These are phyloP conservation scores for Alfaro cultratus DNA, from an alignment of 2,797 vertebrate species.

Conservation along the genomic window DNA sequence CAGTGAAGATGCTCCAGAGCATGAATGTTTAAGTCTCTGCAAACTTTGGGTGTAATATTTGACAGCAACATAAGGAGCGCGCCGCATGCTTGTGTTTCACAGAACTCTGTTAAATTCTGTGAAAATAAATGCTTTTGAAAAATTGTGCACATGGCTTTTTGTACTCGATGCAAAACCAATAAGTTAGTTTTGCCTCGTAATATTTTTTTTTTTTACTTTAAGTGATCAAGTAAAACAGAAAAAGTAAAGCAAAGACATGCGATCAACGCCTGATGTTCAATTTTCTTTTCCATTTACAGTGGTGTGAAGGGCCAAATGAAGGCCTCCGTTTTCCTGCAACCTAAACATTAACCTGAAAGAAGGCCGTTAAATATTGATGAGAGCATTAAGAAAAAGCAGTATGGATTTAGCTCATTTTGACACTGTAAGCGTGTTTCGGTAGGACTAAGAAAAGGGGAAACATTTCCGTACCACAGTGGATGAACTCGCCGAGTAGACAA, in stretches of 20 bases:
- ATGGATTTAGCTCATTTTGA: not conserved
- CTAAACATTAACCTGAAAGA: constrained; percentile 14
- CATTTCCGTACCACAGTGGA: constrained; percentile 3
- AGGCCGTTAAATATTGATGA: constrained; percentile 30
- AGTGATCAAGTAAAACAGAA: not conserved
- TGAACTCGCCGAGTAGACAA: constrained; percentile 11
- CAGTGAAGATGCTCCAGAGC: constrained; percentile 17
- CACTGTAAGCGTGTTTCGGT: not conserved
- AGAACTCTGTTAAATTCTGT: constrained; percentile 2
- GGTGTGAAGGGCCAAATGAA: not conserved
- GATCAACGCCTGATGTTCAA: not conserved
- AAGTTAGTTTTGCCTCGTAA: constrained; percentile 21
- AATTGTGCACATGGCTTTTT: constrained; percentile 5
- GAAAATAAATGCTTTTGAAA: constrained; percentile 32
- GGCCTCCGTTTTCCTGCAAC: not conserved
- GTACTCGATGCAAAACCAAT: constrained; percentile 18
- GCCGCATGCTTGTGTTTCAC: no score
- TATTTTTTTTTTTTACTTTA: not conserved
- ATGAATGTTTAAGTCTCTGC: constrained; percentile 25
- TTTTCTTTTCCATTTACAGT: constrained; percentile 2
- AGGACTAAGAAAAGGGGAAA: not conserved
- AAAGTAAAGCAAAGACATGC: not conserved
- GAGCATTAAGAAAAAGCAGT: not conserved
- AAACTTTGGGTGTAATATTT: constrained; percentile 20
- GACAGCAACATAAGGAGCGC: not conserved